A percentile compares a stretch with the other conserved stretches of the same genome.
These are phyloP conservation scores for Steromphala cineraria DNA, from an alignment of 2,888 invertebrate genomes.

Conservation along the genomic window DNA sequence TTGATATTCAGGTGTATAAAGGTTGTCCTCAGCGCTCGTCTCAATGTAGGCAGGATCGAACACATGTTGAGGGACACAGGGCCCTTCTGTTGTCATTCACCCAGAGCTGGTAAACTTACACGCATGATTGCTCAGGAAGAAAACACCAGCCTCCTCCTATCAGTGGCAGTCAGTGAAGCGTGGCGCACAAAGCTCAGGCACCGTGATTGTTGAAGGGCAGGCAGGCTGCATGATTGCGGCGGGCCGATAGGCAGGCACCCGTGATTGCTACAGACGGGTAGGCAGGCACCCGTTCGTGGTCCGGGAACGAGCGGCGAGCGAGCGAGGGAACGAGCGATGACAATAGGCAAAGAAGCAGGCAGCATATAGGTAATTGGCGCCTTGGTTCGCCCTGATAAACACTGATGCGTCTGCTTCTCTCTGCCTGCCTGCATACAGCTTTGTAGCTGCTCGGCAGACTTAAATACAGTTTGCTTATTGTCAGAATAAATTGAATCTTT, in stretches of 20 bases:
- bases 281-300: too few species aligned
- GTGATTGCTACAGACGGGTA: too few species aligned
- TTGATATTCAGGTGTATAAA: too few species aligned
- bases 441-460: not conserved
- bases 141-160: not conserved
- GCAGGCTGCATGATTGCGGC: not conserved
- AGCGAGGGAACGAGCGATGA: not conserved
- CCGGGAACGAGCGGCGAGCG: not conserved
- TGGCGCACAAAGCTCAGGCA: not conserved
- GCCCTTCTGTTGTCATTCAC: not conserved
- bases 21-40: too few species aligned
- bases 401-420: not conserved
- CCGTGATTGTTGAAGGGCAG: not conserved
- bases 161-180: not conserved
- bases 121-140: not conserved
- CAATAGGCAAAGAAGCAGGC: not conserved
- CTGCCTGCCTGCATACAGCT: not conserved
- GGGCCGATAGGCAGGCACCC: too few species aligned
- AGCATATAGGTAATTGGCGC: not conserved
- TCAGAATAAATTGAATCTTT: conserved; percentile 10
- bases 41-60: too few species aligned
- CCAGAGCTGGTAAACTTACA: not conserved
- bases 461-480: not conserved
- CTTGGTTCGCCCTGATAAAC: not conserved
- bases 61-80: too few species aligned